phyloP scores from a whole-genome alignment of 2,888 invertebrate genomes.

The Drosophila ezoana region DNA sequence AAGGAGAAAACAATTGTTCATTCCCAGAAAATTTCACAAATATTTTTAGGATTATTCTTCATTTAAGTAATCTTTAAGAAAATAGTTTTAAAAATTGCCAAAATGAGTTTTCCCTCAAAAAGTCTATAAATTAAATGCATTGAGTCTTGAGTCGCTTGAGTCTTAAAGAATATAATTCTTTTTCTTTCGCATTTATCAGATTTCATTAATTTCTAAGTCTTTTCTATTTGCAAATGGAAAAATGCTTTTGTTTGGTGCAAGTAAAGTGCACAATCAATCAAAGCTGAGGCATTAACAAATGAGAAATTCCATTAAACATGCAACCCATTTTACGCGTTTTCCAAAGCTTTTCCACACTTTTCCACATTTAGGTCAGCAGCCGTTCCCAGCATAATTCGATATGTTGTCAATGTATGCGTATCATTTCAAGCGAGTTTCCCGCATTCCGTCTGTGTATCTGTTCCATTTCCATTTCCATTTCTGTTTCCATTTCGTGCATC shows the following conservation, averaged over 20 bases:
- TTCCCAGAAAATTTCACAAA: too few species aligned
- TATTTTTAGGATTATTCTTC: too few species aligned
- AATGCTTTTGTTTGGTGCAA: not conserved
- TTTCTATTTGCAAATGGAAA: not conserved
- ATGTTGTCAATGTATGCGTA: conserved; percentile 24
- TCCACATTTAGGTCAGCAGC: conserved; percentile 30
- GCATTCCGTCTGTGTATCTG: conserved; percentile 9
- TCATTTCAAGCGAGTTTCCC: conserved; percentile 11
- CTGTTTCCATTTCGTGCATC: conserved; percentile 31
- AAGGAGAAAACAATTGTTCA: too few species aligned
- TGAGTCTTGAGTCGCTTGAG: too few species aligned
- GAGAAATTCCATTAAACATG: conserved; percentile 22
- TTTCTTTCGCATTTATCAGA: too few species aligned
- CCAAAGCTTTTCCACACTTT: not conserved
- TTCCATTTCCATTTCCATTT: conserved; percentile 10
- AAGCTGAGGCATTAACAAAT: conserved; percentile 30
- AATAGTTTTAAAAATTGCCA: too few species aligned
- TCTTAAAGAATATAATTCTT: too few species aligned
- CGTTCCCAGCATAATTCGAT: conserved; percentile 41
- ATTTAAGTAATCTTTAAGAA: too few species aligned
- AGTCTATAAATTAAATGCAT: too few species aligned
- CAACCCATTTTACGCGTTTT: not conserved
- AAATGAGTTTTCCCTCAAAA: too few species aligned
- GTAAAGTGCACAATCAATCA: conserved; percentile 36
- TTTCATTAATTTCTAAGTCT: too few species aligned